Conservation (phyloP, 2,888 invertebrate genomes). For the Drosophila pseudotalamancana region DNA sequence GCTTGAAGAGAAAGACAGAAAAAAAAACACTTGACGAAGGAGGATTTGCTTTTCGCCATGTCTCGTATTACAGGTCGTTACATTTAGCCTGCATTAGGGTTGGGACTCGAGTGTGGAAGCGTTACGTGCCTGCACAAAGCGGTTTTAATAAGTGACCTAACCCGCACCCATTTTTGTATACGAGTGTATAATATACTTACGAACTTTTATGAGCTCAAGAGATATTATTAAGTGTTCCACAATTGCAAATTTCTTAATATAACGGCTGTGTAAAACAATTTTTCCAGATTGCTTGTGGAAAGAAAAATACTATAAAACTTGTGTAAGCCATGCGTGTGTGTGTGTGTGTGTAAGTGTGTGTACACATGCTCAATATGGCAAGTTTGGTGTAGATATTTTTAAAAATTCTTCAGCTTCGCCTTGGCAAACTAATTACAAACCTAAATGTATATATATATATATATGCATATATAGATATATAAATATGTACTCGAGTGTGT, state of each 20-base stretch:
- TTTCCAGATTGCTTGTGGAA: neutral
- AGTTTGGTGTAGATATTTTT: conserved; percentile 43
- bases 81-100: conserved; percentile 13
- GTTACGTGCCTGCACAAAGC: conserved; percentile 9
- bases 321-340: conserved; percentile 8
- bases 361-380: conserved; percentile 8
- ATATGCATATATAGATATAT: conserved; percentile 6
- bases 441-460: conserved; percentile 31
- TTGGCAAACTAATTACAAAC: conserved; percentile 23
- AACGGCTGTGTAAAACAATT: neutral
- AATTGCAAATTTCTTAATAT: conserved; percentile 1
- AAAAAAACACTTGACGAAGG: conserved; percentile 22
- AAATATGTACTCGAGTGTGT: conserved; percentile 24
- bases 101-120: conserved; percentile 16
- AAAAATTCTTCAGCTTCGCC: conserved; percentile 32
- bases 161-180: neutral
- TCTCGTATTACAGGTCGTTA: conserved; percentile 35
- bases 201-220: neutral
- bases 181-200: neutral
- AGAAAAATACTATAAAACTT: conserved; percentile 6
- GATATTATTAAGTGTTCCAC: conserved; percentile 12
- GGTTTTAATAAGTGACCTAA: conserved; percentile 8
- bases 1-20: neutral
- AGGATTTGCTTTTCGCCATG: neutral
- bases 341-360: neutral